A percentile compares a stretch with the other conserved stretches of the same genome.
Evolutionary conservation across 2,113 vertebrate species (phyloP).

Genomic region (Datnioides undecimradiatus): DNA sequence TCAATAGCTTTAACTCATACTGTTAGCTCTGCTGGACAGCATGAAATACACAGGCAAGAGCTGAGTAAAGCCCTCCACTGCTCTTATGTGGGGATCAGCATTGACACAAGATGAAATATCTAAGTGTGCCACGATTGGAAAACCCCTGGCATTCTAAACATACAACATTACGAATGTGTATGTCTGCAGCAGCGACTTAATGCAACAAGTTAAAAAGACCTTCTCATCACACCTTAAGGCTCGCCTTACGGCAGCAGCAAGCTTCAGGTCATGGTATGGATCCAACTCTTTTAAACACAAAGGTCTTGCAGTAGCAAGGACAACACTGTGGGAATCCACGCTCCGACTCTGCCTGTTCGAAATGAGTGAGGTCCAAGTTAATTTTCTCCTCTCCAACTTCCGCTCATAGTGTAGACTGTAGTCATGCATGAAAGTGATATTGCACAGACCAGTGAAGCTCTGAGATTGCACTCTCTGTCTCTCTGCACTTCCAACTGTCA

Average conservation of each 20-base stretch:
- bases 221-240: too few relatives aligned
- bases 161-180: background rate
- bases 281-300: background rate
- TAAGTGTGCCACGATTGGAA: background rate
- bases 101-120: conserved; percentile 9
- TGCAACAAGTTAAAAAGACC: conserved; percentile 2
- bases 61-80: background rate
- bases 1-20: conserved; percentile 50
- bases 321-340: background rate
- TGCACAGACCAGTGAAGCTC: conserved; percentile 60
- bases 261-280: background rate
- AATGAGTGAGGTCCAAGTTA: conserved; percentile 35
- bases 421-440: conserved; percentile 57
- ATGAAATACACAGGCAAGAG: conserved; percentile 28
- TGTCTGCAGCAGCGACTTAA: background rate
- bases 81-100: conserved; percentile 1
- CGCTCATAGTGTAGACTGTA: conserved; percentile 31
- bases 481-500: conserved; percentile 57
- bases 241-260: background rate
- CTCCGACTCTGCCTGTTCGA: conserved; percentile 3
- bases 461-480: conserved; percentile 37
- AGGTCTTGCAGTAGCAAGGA: background rate
- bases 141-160: background rate
- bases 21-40: conserved; percentile 26
- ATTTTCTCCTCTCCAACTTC: conserved; percentile 46